Percentiles rank a stretch among this genome's conserved stretches.
Conservation (phyloP, 2,797 vertebrate genomes). For the Fratercula arctica region DNA sequence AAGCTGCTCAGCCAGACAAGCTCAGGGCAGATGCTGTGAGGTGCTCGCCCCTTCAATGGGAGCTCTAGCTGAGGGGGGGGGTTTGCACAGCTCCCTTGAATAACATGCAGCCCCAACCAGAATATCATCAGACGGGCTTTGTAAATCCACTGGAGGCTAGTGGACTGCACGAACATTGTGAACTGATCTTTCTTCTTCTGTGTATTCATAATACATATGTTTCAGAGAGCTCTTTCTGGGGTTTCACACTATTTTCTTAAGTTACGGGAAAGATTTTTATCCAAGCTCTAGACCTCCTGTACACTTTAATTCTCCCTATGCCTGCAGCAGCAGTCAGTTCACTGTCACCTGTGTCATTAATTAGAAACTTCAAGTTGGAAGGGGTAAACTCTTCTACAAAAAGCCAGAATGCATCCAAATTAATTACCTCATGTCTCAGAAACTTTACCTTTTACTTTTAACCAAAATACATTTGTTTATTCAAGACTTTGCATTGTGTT, state of each 20-base stretch:
- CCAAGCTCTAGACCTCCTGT: not conserved
- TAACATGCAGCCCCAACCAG: not conserved
- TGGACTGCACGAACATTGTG: not conserved
- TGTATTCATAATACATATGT: not conserved
- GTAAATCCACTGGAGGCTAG: not conserved
- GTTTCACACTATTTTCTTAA: not conserved
- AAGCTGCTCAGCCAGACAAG: not conserved
- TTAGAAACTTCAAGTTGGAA: not conserved
- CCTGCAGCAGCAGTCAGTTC: not conserved
- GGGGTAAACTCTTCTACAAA: not conserved
- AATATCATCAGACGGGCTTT: not conserved
- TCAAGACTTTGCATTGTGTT: not conserved
- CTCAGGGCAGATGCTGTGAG: not conserved
- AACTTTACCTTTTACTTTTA: not conserved
- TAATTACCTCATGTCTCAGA: not conserved
- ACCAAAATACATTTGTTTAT: not conserved
- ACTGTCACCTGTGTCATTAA: not conserved
- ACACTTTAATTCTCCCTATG: not conserved
- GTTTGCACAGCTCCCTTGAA: not conserved
- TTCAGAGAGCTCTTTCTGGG: not conserved
- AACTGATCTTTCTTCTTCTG: not conserved
- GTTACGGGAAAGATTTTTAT: not conserved
- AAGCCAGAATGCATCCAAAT: not conserved
- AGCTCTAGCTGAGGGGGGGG: not conserved
- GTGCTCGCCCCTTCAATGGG: fast-evolving